Evolutionary conservation across 1,140 invertebrate species (phyloP), one percentile per base, ranked within the genome.

Genomic region (Listronotus oregonensis): DNA sequence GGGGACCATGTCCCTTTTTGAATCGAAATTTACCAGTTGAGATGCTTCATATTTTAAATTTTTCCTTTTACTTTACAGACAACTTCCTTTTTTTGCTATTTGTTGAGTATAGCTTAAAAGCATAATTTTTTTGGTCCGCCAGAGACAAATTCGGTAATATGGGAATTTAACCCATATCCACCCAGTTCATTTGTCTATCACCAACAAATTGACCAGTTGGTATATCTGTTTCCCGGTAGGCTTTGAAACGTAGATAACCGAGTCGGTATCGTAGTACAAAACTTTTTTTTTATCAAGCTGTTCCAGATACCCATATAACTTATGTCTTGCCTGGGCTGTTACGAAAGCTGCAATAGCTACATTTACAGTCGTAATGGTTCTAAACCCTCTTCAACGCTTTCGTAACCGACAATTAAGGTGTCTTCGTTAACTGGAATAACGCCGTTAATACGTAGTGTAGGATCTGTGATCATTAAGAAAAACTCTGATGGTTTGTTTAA

Each of bases 181-280:
- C 27, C 59, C 6, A 76, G 17, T 55, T 78, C 76, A 55, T 78
- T 67, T 6, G 70, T 77, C 59, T 52, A 14, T 78, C 73, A 0
- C 77, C 77, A 7, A 80, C 37, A 68, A 71, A 74, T 27, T 59
- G 51, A 14, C 76, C 75, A 7, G 66, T 64, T 1, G 63, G 65
- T 27, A 68, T 56, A 37, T 71, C 56, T 34, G 69, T 64, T 34
- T 67, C n/a, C n/a, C 47, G 10, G 51, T 65, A 4, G 17, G n/a
- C 15, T 40, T 66, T 10, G 63, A 50, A 3, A 70, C 18, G 52
- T 73, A 79, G 34, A 79, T 72, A 17, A 77, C 47, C 14, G 58
- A 69, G 66, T 82, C 81, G 3, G 80, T 83, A 63, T 82, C 81
- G 31, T 69, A 77, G 63, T 82, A 82, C 2, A 81, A 51, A 4